Evolutionary conservation across 37 sponge, comb jelly and placozoan species (phyloP), one percentile per base, ranked within the genome.

Genomic region (Halisarca cf. caerulea): DNA sequence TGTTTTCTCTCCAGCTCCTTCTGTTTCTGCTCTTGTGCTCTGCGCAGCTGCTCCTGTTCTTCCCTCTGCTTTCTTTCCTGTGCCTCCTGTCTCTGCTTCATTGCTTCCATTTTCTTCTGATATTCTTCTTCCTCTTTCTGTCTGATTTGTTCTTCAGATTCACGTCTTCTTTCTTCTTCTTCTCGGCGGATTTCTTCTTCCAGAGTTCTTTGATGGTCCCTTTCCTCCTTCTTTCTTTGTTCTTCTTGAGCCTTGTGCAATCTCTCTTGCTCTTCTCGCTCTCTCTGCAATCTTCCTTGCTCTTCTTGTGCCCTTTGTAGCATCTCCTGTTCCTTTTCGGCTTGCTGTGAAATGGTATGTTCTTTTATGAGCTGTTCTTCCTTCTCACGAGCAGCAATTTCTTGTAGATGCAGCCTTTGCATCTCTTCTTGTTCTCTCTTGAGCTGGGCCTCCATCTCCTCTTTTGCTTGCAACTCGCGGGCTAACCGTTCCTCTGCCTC

Each of bases 401-500:
- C 60, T 21, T 24, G 18, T 23, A 27, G 53, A 3, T 30, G 2
- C 42, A 37, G 40, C 44, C 40, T n/a, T n/a, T 75, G 39, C 32
- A 23, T 9, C 41, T 36, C 44, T 21, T 75, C 45, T 43, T 75
- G 77, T 20, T 28, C 58, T 79, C 59, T 79, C 20, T 37, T 24
- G 54, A 24, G 80, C 35, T 57, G 80, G 33, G 7, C 21, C 33
- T 77, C 86, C 36, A 74, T 38, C 66, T 88, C 84, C 66, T 80
- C 57, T 33, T 78, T 44, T n/a, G 6, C 30, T 23, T 51, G 51
- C 58, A 92, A 78, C 54, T 92, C 85, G 24, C 85, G 89, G 14
- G 83, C 89, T 32, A 92, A 61, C n/a, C 80, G 75, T 58, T 88
- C 89, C 68, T 86, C 80, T 2, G 86, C 85, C 59, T 88, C 89